Evolutionary conservation across 2,888 invertebrate genomes (phyloP).

Genomic region (Lasioglossum calceatum): DNA sequence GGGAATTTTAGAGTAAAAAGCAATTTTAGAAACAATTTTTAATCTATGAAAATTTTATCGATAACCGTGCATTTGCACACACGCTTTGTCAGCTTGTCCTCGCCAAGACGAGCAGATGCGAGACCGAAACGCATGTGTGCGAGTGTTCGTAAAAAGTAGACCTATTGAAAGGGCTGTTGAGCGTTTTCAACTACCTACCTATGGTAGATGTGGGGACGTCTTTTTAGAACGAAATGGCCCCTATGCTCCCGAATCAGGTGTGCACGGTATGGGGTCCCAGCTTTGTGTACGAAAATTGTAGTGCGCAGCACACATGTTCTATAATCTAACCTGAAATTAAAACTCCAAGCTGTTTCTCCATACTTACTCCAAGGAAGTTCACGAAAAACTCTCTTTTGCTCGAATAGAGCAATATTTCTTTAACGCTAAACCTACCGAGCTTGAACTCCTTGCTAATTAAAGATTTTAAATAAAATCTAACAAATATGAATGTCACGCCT

Average conservation of each 20-base stretch:
- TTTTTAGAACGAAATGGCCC: neutral
- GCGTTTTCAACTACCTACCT: neutral
- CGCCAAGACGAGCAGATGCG: neutral
- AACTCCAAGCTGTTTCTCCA: neutral
- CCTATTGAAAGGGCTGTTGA: neutral
- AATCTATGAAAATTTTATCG: neutral
- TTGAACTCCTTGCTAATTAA: too few species aligned
- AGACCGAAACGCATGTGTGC: neutral
- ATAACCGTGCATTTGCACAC: neutral
- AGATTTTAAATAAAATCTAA: too few species aligned
- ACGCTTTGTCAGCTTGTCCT: neutral
- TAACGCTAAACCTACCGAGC: too few species aligned
- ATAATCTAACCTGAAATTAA: neutral
- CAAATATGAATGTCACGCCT: too few species aligned
- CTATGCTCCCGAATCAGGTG: neutral
- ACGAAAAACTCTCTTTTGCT: neutral
- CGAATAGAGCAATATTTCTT: too few species aligned
- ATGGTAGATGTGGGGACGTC: neutral
- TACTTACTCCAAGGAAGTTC: neutral
- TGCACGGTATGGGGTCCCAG: neutral
- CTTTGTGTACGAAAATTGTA: neutral
- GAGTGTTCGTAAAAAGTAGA: neutral
- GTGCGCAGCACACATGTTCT: neutral
- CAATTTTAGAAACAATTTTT: too few species aligned
- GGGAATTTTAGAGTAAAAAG: too few species aligned